Evolutionary conservation across 2,888 invertebrate genomes (phyloP).

Genomic region (Aporophyla lueneburgensis): DNA sequence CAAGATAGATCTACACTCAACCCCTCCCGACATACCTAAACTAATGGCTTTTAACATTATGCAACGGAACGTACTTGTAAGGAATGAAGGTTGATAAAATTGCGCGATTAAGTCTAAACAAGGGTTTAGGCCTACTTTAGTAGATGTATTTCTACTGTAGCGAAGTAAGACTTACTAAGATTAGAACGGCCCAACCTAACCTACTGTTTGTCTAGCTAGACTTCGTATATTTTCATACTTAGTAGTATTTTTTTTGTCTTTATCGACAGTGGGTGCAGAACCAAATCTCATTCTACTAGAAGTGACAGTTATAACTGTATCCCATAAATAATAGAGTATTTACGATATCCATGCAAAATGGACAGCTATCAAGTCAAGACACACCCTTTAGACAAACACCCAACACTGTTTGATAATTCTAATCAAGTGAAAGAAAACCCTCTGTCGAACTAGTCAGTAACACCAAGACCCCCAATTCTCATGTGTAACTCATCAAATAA

Average conservation of each 20-base stretch:
- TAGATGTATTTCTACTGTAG: neutral
- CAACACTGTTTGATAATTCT: neutral
- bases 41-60: constrained; percentile 66
- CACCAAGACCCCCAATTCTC: neutral
- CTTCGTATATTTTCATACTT: neutral
- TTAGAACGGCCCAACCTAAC: neutral
- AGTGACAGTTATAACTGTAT: neutral
- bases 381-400: neutral
- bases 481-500: neutral
- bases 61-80: constrained; percentile 55
- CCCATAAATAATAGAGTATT: neutral
- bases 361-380: neutral
- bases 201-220: neutral
- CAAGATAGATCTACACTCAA: constrained; percentile 41
- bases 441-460: neutral
- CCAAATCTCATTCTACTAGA: neutral
- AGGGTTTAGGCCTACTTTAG: neutral
- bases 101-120: constrained; percentile 29
- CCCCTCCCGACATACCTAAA: constrained; percentile 63
- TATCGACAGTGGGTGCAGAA: neutral
- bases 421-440: neutral
- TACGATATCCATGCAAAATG: too few relatives aligned
- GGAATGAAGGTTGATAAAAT: constrained; percentile 57
- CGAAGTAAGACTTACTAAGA: neutral
- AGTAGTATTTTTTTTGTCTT: neutral